Base-by-base conservation (phyloP, 2,888 invertebrate species). In the Blera fallax region DNA sequence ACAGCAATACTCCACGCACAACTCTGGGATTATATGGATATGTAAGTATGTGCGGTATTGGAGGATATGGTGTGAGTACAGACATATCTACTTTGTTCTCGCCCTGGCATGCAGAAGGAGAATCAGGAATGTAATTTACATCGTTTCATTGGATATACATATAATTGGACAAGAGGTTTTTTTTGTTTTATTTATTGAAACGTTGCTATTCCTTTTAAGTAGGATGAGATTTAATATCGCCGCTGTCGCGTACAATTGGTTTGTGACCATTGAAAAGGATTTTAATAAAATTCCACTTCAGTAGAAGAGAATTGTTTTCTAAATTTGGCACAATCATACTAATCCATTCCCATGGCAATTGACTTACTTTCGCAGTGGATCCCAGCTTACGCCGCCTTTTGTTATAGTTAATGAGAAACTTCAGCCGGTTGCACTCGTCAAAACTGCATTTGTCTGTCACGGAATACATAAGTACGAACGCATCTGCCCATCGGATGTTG, bases 381-480 rank as follows among this genome's bases (percentile, higher is more conserved):
- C 95, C 94, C 72, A 96, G 92, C 88, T 95, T 93, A 76, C 95
- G 93, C 87, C 95, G 93, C 54, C 95, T 92, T 90, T 96, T 96
- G 91, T 96, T 96, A 91, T 96, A 96, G 91, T 96, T 96, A 87
- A 96, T 96, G 84, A 96, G 94, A 91, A 96, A 97, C 92, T 96
- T 96, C 72, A 97, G 93, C 0, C 96, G 94, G 89, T 96, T 96
- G 92, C 96, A 96, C 90, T 97, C 96, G 91, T 97, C 96, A 91
- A 97, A 97, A 74, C 97, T 97, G 90, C 97, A 97, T 91, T 97
- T 96, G 92, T 97, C 97, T 0, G 97, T 97, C 37, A 97, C 96
- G 0, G 97, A 97, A 91, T 97, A 97, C 93, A 97, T 95, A 64
- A 97, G 93, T 69, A 97, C 94, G 90, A 96, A 97, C 16, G 96